phyloP scores from a whole-genome alignment of 1,140 invertebrate species.

The Drosophila repleta region DNA sequence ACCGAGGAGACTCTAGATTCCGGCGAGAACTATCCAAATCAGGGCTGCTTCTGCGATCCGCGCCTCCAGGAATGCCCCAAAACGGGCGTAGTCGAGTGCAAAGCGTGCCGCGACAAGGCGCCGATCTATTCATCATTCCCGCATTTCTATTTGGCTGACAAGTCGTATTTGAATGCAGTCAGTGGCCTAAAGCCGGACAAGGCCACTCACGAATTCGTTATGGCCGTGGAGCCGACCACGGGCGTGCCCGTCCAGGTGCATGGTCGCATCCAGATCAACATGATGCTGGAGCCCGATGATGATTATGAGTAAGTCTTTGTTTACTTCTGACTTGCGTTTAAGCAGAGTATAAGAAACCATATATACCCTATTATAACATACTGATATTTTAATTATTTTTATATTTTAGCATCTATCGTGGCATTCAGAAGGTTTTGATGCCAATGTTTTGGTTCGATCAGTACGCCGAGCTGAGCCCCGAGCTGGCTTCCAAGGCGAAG shows the following conservation, averaged over 20 bases:
- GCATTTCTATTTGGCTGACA: slow-evolving; percentile 93
- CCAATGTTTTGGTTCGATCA: slow-evolving; percentile 92
- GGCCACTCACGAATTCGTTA: slow-evolving; percentile 88
- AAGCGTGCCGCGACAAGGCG: slow-evolving; percentile 88
- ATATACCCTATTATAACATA: not conserved
- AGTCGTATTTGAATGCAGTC: slow-evolving; percentile 87
- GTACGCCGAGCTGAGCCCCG: slow-evolving; percentile 86
- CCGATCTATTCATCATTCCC: slow-evolving; percentile 93
- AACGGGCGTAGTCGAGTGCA: slow-evolving; percentile 88
- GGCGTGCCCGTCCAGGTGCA: slow-evolving; percentile 89
- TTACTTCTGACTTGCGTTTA: not conserved
- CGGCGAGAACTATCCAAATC: slow-evolving; percentile 86
- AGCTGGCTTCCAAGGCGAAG: slow-evolving; percentile 86
- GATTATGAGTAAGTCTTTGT: slow-evolving; percentile 85
- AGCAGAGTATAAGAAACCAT: not conserved
- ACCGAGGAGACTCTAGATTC: slow-evolving; percentile 88
- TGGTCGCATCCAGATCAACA: slow-evolving; percentile 90
- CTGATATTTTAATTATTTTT: not conserved
- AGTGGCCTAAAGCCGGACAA: slow-evolving; percentile 89
- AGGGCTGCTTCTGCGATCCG: slow-evolving; percentile 85
- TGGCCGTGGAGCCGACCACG: slow-evolving; percentile 89
- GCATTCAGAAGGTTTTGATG: slow-evolving; percentile 85
- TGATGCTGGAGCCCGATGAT: slow-evolving; percentile 86
- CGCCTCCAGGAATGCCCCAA: slow-evolving; percentile 83
- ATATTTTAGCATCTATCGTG: slow-evolving; percentile 85